These are phyloP conservation scores for Andrena trimmerana DNA, from an alignment of 2,888 invertebrate species.

Conservation along the genomic window DNA sequence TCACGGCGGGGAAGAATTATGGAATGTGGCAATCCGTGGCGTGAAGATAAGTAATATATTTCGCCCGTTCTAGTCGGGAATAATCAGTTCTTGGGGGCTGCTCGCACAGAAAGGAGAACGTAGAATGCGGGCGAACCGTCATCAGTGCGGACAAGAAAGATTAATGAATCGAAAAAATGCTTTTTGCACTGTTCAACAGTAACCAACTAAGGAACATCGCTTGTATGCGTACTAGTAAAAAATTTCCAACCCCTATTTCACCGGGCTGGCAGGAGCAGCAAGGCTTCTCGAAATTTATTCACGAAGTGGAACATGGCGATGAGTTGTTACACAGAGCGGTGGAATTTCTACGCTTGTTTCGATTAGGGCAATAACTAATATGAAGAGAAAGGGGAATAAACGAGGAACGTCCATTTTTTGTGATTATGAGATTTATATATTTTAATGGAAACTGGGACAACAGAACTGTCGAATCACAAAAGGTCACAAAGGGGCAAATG, in stretches of 20 bases:
- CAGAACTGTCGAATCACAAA: too few species aligned
- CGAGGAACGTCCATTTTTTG: too few species aligned
- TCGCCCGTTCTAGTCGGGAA: conserved; percentile 28
- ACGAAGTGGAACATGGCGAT: conserved; percentile 30
- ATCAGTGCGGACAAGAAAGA: conserved; percentile 27
- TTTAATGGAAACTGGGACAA: too few species aligned
- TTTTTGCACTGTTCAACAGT: conserved; percentile 24
- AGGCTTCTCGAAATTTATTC: conserved; percentile 44
- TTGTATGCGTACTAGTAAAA: conserved; percentile 16
- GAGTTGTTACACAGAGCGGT: conserved; percentile 26
- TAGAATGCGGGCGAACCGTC: conserved; percentile 11
- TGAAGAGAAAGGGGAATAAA: too few species aligned
- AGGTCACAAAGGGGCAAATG: too few species aligned
- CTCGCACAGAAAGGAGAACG: conserved; percentile 27
- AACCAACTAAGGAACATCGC: conserved; percentile 20
- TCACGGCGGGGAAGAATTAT: conserved; percentile 47
- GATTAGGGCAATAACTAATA: conserved; percentile 2
- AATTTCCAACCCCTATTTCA: conserved; percentile 38
- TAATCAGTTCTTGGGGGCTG: conserved; percentile 44
- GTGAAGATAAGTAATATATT: conserved; percentile 57
- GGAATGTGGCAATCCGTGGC: conserved; percentile 35
- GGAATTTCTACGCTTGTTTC: conserved; percentile 7
- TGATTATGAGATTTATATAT: too few species aligned
- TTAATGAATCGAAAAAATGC: conserved; percentile 55
- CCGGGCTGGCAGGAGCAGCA: background rate